Evolutionary conservation across 2,797 vertebrate genomes (phyloP), one percentile per base, ranked within the genome.

Genomic region (Smutsia temminckii): DNA sequence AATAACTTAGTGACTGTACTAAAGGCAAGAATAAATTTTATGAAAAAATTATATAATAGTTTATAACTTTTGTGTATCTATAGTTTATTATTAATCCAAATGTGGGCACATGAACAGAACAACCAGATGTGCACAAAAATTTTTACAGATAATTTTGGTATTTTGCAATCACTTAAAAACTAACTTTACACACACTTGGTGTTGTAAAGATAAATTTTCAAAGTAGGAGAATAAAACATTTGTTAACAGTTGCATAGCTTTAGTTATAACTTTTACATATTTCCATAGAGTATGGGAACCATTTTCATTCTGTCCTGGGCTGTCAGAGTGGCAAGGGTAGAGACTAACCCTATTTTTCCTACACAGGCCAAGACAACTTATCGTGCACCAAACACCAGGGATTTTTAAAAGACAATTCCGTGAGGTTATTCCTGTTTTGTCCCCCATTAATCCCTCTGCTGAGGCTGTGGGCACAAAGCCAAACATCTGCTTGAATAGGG

Each of bases 1-100:
- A 59, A 63, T 68, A 72, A n/a, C 37, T 71, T 84, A 63, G 37
- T 77, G n/a, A 74, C 46, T 85, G 2, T 51, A 72, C 1, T 68
- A 68, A 79, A 87, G 23, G 23, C 34, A 84, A 84, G 61, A 78
- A 55, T 37, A 71, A 34, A 59, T 57, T 90, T 93, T 61, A 63
- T 80, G 32, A 29, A 78, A 57, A 84, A 61, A 77, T 29, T 46
- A 85, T 78, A 29, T 66, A 66, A 40, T 20, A 85, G 21, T 81
- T 75, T 75, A 57, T 75, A 89, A 69, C 13, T 85, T 86, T 64
- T 29, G 3, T 49, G 5, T 85, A 77, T 29, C 40, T 6, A 16
- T 89, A 84, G 10, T 89, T 91, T 77, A 55, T 78, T 78, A 78
- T 85, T 83, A 89, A 89, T 61, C 51, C 20, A 93, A 75, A 83